Evolutionary conservation across 2,113 vertebrate genomes (phyloP), one percentile per base, ranked within the genome.

Genomic region (Odobenus rosmarus): DNA sequence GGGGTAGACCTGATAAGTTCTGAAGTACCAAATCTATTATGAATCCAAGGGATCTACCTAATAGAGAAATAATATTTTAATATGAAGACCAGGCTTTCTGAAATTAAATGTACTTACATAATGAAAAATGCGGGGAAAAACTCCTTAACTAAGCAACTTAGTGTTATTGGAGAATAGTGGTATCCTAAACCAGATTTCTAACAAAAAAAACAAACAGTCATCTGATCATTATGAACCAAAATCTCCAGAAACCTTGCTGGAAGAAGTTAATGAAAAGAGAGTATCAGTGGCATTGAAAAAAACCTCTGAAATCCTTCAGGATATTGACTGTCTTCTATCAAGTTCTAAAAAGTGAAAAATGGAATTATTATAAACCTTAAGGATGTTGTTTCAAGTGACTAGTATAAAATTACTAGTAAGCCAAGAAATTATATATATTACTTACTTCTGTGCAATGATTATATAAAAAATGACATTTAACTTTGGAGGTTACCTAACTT

Each of bases 311-410:
- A 95, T 97, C 3, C 98, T 99, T 91, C 98, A 95, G 39, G 99
- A 99, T 98, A 99, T 99, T 96, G 99, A 99, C 55, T 97, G 39
- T 94, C 95, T 99, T 88, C 96, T 99, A 77, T 95, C 97, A 31
- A 90, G 86, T 33, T 97, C 98, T 88, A 97, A 96, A 93, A 98
- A 84, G 80, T 97, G 36, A 98, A 92, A 86, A 39, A 39, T 39
- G 2, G 11, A 1, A 81, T 94, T 64, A 55, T 62, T 86, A 33
- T 96, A 94, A 95, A 67, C 24, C 24, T 79, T 61, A 89, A 82
- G 3, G 36, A 49, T 90, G 16, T 85, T 93, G 16, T 82, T 93
- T 95, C 92, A 98, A 71, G 28, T 82, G 61, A 79, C 39, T 96
- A 36, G 19, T 92, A 36, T 81, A 83, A 90, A 96, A 92, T 94